Evolutionary conservation across 2,797 vertebrate species (phyloP).

Genomic region (Lutjanus argentimaculatus): DNA sequence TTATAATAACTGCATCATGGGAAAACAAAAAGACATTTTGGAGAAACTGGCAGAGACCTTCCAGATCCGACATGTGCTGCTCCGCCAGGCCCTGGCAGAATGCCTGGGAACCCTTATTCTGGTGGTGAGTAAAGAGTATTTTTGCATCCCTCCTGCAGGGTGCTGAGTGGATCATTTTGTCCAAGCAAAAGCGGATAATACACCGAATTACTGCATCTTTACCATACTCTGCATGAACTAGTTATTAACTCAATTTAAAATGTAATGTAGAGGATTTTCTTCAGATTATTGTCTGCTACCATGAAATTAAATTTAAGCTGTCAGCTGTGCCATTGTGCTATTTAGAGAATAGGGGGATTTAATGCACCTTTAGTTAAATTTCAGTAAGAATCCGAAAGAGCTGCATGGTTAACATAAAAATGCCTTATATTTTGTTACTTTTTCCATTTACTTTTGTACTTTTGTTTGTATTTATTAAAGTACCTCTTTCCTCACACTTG

Average conservation of each 20-base stretch:
- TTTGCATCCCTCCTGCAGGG: conserved; percentile 20
- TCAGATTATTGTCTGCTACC: not conserved
- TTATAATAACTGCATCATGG: conserved; percentile 78
- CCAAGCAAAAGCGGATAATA: not conserved
- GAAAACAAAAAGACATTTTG: conserved; percentile 87
- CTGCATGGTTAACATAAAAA: not conserved
- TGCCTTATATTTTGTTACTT: not conserved
- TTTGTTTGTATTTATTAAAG: not conserved
- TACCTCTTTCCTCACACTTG: not conserved
- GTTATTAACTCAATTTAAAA: not conserved
- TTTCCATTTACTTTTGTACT: not conserved
- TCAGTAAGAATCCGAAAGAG: not conserved
- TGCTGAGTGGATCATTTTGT: conserved; percentile 3
- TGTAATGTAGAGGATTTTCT: not conserved
- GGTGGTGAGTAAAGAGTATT: conserved; percentile 85
- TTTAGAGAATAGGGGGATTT: not conserved
- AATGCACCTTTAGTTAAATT: not conserved
- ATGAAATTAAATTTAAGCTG: conserved; percentile 2
- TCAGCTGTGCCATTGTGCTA: not conserved
- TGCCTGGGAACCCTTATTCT: conserved; percentile 90
- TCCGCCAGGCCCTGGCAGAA: conserved; percentile 89
- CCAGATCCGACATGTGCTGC: conserved; percentile 84
- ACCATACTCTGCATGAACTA: not conserved
- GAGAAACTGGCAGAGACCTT: conserved; percentile 84
- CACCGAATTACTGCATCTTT: conserved; percentile 1